phyloP scores from a whole-genome alignment of 2,888 invertebrate genomes.

The Tholera decimalis region DNA sequence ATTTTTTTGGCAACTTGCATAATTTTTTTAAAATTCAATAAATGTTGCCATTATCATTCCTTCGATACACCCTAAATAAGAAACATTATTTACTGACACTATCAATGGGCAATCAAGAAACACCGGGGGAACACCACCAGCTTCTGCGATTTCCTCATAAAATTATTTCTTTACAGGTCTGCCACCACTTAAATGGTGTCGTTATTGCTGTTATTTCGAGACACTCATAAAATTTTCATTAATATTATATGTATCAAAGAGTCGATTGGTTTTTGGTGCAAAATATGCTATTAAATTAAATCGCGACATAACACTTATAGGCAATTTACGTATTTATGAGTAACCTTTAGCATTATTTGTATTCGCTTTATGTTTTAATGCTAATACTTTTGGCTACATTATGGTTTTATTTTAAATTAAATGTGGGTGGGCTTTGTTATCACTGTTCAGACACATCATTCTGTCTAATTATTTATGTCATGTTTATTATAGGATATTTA shows the following conservation, averaged over 20 bases:
- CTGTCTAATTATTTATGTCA: conserved; percentile 15
- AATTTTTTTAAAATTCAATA: conserved; percentile 13
- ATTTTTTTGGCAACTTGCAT: background rate
- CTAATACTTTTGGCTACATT: conserved; percentile 32
- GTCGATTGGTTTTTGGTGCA: conserved; percentile 68
- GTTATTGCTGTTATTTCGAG: conserved; percentile 57
- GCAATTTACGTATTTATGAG: conserved; percentile 62
- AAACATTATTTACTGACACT: conserved; percentile 52
- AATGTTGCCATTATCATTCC: conserved; percentile 10
- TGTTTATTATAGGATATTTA: conserved; percentile 1
- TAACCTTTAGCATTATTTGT: conserved; percentile 65
- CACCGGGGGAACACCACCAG: conserved; percentile 23
- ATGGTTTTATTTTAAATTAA: conserved; percentile 37
- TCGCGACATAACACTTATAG: conserved; percentile 38
- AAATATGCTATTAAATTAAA: conserved; percentile 64
- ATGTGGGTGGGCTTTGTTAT: conserved; percentile 11
- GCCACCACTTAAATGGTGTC: conserved; percentile 61
- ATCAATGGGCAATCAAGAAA: conserved; percentile 42
- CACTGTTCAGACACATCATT: conserved; percentile 3
- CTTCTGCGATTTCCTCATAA: conserved; percentile 50
- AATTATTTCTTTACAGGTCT: conserved; percentile 57
- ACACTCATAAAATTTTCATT: conserved; percentile 65
- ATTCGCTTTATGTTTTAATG: conserved; percentile 54
- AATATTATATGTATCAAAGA: conserved; percentile 70
- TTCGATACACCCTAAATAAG: conserved; percentile 32